These are phyloP conservation scores for Rhadina sibilatrix DNA, from an alignment of 2,113 vertebrate genomes.

Conservation along the genomic window DNA sequence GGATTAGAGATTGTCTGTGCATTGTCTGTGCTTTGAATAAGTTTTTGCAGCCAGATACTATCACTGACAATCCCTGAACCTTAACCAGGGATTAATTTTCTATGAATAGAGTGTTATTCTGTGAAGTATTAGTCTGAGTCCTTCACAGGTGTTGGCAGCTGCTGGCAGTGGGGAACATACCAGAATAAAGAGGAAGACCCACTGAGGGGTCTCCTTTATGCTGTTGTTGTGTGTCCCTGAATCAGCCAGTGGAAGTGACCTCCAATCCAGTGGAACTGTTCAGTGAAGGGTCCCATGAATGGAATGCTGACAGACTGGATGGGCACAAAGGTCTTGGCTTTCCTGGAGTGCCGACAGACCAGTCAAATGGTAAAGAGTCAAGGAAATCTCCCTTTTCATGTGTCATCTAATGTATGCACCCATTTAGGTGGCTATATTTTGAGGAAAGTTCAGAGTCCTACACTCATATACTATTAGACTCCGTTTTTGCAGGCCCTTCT, in stretches of 20 bases:
- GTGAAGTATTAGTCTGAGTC: neutral
- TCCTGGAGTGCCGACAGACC: neutral
- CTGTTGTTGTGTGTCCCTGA: neutral
- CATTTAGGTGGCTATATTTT: neutral
- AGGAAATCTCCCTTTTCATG: neutral
- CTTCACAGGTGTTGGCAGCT: no score
- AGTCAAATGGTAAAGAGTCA: neutral
- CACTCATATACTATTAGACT: neutral
- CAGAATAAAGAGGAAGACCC: neutral
- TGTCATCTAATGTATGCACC: neutral
- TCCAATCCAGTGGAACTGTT: neutral
- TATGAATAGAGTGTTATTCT: neutral
- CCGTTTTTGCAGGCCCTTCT: neutral
- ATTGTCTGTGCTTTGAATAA: neutral
- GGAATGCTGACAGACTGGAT: neutral
- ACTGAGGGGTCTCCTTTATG: neutral
- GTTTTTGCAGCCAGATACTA: neutral
- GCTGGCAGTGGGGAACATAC: rapidly evolving
- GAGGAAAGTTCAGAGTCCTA: neutral
- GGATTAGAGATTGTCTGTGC: neutral
- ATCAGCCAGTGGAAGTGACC: neutral
- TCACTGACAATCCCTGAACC: neutral
- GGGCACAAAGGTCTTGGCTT: neutral
- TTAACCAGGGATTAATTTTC: neutral
- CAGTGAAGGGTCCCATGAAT: neutral